Conservation (phyloP, 2,797 vertebrate genomes). For the Myotis myotis region DNA sequence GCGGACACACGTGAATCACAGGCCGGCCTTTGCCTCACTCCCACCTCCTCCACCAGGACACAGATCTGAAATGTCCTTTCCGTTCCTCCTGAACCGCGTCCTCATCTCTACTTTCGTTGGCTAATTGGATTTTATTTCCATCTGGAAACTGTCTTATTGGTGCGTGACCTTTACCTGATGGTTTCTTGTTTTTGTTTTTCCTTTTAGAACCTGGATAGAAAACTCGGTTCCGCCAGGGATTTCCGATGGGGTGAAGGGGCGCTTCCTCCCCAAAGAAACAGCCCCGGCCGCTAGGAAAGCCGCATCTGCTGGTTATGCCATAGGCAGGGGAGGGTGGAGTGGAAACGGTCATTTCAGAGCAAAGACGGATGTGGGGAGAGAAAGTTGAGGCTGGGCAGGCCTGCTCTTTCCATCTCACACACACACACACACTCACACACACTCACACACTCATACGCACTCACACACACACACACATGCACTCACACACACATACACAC, state of each 20-base stretch:
- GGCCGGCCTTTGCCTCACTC: background rate
- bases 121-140: background rate
- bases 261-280: background rate
- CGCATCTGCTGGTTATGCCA: background rate
- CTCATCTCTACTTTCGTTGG: background rate
- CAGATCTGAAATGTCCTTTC: background rate
- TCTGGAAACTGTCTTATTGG: background rate
- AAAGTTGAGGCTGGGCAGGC: background rate
- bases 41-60: background rate
- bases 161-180: background rate
- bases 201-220: background rate
- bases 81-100: background rate
- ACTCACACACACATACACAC: too few species aligned
- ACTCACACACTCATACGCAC: too few species aligned
- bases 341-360: background rate
- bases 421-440: too few species aligned
- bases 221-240: background rate
- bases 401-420: too few species aligned
- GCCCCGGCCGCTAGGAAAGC: background rate
- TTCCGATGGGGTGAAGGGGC: background rate
- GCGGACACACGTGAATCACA: background rate
- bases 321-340: background rate
- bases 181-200: background rate
- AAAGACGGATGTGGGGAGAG: background rate
- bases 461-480: background rate